A percentile compares a stretch with the other conserved stretches of the same genome.
These are phyloP conservation scores for Crioceris asparagi DNA, from an alignment of 2,888 invertebrate species.

Conservation along the genomic window DNA sequence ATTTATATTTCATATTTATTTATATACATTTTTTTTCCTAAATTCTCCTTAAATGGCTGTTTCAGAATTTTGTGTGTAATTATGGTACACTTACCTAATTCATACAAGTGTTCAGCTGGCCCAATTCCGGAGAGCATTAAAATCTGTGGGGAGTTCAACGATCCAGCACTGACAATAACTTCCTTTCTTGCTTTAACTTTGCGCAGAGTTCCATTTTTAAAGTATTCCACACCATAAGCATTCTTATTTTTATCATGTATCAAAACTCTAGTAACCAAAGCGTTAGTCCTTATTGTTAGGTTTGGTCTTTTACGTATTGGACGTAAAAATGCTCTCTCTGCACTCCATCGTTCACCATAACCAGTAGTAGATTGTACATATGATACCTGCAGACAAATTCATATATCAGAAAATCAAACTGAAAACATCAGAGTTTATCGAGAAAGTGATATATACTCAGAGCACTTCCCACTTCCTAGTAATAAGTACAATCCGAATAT, in stretches of 20 bases:
- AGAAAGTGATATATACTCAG: too few species aligned
- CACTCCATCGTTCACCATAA: slow-evolving; percentile 53
- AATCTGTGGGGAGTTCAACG: slow-evolving; percentile 71
- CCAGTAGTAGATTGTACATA: slow-evolving; percentile 51
- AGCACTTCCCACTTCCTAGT: too few species aligned
- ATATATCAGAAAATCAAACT: too few species aligned
- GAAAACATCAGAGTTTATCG: too few species aligned
- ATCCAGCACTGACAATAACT: slow-evolving; percentile 53
- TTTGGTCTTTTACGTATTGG: slow-evolving; percentile 50
- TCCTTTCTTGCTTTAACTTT: slow-evolving; percentile 41
- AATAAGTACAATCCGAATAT: too few species aligned
- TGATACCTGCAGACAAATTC: slow-evolving; percentile 21
- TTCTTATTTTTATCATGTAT: slow-evolving; percentile 39
- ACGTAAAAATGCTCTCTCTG: slow-evolving; percentile 54
- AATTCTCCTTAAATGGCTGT: too few species aligned
- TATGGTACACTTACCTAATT: slow-evolving; percentile 32
- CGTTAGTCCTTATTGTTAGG: slow-evolving; percentile 50
- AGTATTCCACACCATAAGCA: slow-evolving; percentile 38
- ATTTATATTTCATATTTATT: too few species aligned
- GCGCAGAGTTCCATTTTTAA: slow-evolving; percentile 19
- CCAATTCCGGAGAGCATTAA: slow-evolving; percentile 58
- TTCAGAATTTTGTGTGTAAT: neutral
- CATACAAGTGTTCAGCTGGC: slow-evolving; percentile 46
- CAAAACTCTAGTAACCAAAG: slow-evolving; percentile 47
- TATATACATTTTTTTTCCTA: too few species aligned